A percentile compares a stretch with the other conserved stretches of the same genome.
phyloP scores from a whole-genome alignment of 2,888 invertebrate genomes.

The Augochlorella aurata region DNA sequence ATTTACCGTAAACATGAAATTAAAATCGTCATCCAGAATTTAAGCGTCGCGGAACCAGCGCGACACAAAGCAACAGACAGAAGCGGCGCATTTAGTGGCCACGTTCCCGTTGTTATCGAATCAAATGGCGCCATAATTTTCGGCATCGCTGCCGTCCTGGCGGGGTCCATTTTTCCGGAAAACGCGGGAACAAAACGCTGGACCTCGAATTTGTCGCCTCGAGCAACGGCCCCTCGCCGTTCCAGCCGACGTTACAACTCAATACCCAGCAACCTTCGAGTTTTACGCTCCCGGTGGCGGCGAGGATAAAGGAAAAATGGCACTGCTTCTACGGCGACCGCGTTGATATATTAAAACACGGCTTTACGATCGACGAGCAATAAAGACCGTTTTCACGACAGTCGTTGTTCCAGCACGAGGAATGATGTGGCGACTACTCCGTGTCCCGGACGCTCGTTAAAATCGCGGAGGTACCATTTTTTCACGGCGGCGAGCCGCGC shows the following conservation, averaged over 20 bases:
- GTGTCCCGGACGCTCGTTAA: slow-evolving; percentile 70
- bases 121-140: not conserved
- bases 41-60: not conserved
- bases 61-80: not conserved
- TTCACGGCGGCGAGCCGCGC: slow-evolving; percentile 38
- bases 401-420: slow-evolving; percentile 61
- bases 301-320: slow-evolving; percentile 26
- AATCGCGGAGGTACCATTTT: slow-evolving; percentile 56
- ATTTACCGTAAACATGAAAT: not conserved
- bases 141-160: not conserved
- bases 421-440: slow-evolving; percentile 65
- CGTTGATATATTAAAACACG: slow-evolving; percentile 56
- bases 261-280: slow-evolving; percentile 15
- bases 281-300: slow-evolving; percentile 14
- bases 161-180: not conserved
- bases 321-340: slow-evolving; percentile 24
- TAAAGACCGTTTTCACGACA: slow-evolving; percentile 75
- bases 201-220: slow-evolving; percentile 27
- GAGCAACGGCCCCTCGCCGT: not conserved
- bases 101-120: not conserved
- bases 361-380: slow-evolving; percentile 74
- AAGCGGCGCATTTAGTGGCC: not conserved
- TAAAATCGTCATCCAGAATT: not conserved
- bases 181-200: slow-evolving; percentile 8
- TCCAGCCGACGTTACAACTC: slow-evolving; percentile 21